Evolutionary conservation across 2,113 vertebrate genomes (phyloP).

Genomic region (Corydoras maculifer): DNA sequence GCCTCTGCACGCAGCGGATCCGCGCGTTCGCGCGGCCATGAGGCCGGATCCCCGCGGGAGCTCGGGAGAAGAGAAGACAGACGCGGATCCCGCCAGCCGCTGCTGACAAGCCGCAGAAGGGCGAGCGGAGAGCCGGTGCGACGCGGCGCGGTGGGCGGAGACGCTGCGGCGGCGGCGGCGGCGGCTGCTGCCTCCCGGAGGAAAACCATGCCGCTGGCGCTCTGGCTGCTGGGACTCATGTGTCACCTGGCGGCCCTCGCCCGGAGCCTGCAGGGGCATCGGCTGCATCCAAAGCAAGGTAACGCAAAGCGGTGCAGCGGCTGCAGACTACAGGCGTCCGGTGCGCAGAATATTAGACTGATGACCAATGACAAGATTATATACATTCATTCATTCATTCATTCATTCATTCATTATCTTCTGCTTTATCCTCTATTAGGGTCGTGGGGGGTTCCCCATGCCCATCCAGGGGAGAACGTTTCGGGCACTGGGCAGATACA

Average conservation of each 20-base stretch:
- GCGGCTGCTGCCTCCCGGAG: slow-evolving; percentile 48
- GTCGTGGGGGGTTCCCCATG: no score
- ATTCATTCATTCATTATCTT: no score
- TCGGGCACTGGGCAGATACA: no score
- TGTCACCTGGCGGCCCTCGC: slow-evolving; percentile 73
- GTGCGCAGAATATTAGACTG: no score
- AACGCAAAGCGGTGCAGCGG: neutral
- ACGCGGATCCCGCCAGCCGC: slow-evolving; percentile 61
- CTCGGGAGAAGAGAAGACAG: slow-evolving; percentile 59
- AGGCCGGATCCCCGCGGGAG: slow-evolving; percentile 61
- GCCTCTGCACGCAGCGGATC: slow-evolving; percentile 22
- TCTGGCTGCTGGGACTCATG: slow-evolving; percentile 75
- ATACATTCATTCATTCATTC: no score
- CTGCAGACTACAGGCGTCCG: no score
- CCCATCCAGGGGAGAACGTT: no score
- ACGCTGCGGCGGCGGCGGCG: slow-evolving; percentile 18
- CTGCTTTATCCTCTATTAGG: no score
- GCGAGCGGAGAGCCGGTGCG: slow-evolving; percentile 49
- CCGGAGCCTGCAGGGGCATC: slow-evolving; percentile 62
- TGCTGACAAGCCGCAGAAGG: slow-evolving; percentile 64
- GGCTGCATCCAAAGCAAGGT: slow-evolving; percentile 85
- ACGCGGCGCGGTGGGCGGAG: slow-evolving; percentile 41
- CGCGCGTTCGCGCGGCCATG: slow-evolving; percentile 51
- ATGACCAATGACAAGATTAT: no score
- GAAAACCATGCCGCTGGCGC: slow-evolving; percentile 43